A percentile compares a stretch with the other conserved stretches of the same genome.
These are phyloP conservation scores for Chaetoderma sp. DNA, from an alignment of 2,888 invertebrate genomes.

Conservation along the genomic window DNA sequence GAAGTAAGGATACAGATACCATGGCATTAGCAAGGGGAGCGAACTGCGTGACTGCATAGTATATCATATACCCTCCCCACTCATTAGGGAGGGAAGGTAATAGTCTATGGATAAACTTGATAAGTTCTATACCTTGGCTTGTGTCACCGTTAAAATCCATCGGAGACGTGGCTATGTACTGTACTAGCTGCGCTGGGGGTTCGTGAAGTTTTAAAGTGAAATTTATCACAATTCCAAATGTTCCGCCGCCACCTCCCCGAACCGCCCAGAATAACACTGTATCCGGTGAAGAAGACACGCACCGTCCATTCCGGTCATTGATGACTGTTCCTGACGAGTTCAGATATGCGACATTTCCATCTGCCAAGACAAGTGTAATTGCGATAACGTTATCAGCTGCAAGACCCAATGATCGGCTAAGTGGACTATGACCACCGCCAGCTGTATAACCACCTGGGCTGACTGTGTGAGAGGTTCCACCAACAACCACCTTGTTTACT, in stretches of 20 bases:
- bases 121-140: neutral
- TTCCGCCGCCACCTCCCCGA: neutral
- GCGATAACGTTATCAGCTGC: neutral
- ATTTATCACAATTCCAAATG: neutral
- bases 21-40: neutral
- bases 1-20: neutral
- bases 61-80: conserved; percentile 1
- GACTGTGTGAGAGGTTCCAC: neutral
- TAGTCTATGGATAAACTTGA: neutral
- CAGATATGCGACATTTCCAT: neutral
- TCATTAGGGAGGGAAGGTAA: neutral
- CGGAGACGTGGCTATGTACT: neutral
- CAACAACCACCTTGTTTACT: no score
- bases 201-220: neutral
- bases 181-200: neutral
- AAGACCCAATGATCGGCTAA: neutral
- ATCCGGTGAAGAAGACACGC: neutral
- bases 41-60: no score
- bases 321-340: neutral
- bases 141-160: neutral
- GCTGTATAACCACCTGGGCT: neutral
- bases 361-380: neutral
- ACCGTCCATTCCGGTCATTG: neutral
- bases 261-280: neutral
- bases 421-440: neutral